Base-by-base conservation (phyloP, 2,113 vertebrate genomes). In the Xerus inauris region DNA sequence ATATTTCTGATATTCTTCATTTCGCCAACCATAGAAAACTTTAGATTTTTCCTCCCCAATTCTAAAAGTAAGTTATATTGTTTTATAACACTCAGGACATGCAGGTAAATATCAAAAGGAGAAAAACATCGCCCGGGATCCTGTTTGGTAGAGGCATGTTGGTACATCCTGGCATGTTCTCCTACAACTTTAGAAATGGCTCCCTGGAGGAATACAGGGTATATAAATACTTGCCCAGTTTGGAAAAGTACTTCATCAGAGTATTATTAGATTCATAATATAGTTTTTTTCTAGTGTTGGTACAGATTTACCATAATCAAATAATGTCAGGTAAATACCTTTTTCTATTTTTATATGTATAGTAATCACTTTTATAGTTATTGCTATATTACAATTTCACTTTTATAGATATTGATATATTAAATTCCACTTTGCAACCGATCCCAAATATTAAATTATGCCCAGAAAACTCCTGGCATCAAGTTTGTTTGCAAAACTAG, bases 401-500 rank as follows among this genome's bases (percentile, higher is more conserved):
- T 94, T 97, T 96, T 57, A n/a, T n/a, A n/a, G n/a, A n/a, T n/a
- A n/a, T n/a, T n/a, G n/a, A n/a, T n/a, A n/a, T n/a, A n/a, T n/a
- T n/a, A n/a, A n/a, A 93, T 93, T 96, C 22, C 7, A 40, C n/a
- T 95, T 91, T 95, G 51, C 75, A 45, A 32, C n/a, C n/a, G 62
- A 86, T 87, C 40, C 30, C 19, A 81, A 93, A 96, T 92, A 95
- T 91, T 93, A 93, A 97, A 92, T 96, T 87, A 91, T 69, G 75
- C 32, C 92, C 93, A 91, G 92, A 94, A 97, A 97, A 98, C 82
- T 93, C 80, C 86, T 92, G 95, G 80, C 59, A 82, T 75, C 59
- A n/a, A 86, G 80, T 89, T 97, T 0, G 2, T 88, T 97, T 98
- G 96, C 95, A 97, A 98, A 98, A 93, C 87, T 57, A 26, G 79